These are phyloP conservation scores for Avahi laniger DNA, from an alignment of 2,797 vertebrate genomes.

Conservation along the genomic window DNA sequence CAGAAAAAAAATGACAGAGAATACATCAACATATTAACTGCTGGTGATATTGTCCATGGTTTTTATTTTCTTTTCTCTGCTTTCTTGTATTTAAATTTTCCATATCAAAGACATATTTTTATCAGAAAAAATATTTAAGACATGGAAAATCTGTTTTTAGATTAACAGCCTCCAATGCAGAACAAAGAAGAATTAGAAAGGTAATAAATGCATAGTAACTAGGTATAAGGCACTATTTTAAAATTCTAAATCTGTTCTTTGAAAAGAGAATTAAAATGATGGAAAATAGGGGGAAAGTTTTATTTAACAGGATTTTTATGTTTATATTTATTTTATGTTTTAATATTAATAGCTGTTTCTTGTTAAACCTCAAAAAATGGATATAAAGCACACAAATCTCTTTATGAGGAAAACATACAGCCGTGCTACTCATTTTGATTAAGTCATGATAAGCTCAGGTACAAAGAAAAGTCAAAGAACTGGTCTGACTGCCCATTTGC, in stretches of 20 bases:
- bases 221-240: background rate
- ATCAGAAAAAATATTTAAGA: conserved; percentile 3
- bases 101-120: background rate
- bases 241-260: background rate
- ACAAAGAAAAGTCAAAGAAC: conserved; percentile 22
- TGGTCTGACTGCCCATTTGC: background rate
- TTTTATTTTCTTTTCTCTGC: conserved; percentile 5
- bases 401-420: background rate
- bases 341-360: background rate
- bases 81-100: background rate
- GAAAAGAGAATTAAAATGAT: background rate
- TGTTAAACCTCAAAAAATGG: background rate
- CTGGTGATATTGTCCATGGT: background rate
- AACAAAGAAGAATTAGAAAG: background rate
- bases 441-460: background rate
- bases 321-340: background rate
- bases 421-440: background rate
- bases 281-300: background rate
- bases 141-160: background rate
- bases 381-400: background rate
- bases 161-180: background rate
- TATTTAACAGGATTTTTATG: background rate
- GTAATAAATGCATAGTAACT: background rate
- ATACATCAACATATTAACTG: background rate
- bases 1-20: background rate